A percentile compares a stretch with the other conserved stretches of the same genome.
phyloP scores from a whole-genome alignment of 1,140 invertebrate genomes.

The honey bee (Apis mellifera) region DNA sequence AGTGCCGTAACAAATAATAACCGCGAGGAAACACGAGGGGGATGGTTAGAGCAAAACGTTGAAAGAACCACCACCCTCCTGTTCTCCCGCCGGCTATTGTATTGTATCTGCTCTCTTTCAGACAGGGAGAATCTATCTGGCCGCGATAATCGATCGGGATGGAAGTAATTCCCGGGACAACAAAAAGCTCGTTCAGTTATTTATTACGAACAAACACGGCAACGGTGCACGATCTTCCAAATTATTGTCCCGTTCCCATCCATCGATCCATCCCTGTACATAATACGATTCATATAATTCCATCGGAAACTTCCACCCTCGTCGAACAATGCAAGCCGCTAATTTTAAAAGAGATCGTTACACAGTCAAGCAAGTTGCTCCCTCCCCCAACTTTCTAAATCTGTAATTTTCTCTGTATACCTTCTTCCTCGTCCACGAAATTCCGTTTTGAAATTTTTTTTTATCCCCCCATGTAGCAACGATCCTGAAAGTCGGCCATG shows the following conservation, averaged over 20 bases:
- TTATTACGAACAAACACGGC: conserved; percentile 40
- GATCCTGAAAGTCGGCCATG: neutral
- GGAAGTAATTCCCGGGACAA: conserved; percentile 34
- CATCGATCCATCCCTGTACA: neutral
- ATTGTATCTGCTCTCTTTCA: conserved; percentile 38
- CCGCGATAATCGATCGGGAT: conserved; percentile 50
- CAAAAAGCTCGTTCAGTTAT: conserved; percentile 42
- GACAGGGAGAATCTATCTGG: conserved; percentile 42
- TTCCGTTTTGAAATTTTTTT: neutral
- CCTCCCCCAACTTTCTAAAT: neutral
- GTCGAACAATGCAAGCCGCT: conserved; percentile 13
- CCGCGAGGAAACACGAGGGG: conserved; percentile 32
- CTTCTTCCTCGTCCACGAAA: neutral
- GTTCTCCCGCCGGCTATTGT: conserved; percentile 29
- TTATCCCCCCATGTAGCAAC: no score
- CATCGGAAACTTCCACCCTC: conserved; percentile 1
- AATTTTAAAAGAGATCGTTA: conserved; percentile 23
- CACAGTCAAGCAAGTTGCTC: no score
- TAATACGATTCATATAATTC: conserved; percentile 12
- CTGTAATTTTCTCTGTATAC: conserved; percentile 28
- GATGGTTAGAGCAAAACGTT: neutral
- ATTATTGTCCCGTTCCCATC: conserved; percentile 16
- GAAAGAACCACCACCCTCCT: conserved; percentile 34
- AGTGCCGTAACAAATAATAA: conserved; percentile 35
- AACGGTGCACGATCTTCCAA: neutral